Evolutionary conservation across 2,888 invertebrate species (phyloP).

Genomic region (Eristalis pertinax): DNA sequence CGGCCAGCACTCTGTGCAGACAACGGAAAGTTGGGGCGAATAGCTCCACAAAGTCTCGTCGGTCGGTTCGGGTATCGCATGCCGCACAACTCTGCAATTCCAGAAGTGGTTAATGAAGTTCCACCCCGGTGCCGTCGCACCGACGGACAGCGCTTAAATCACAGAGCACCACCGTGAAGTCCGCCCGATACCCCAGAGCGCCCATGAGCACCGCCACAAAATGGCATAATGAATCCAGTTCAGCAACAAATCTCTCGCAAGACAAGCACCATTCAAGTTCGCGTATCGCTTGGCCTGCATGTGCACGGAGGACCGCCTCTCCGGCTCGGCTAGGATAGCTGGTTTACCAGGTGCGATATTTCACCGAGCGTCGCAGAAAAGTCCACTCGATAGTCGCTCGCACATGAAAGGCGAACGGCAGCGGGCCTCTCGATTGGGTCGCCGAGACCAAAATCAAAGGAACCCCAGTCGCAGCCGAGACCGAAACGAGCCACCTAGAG

Average conservation of each 20-base stretch:
- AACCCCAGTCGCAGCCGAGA: neutral
- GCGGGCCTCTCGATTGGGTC: neutral
- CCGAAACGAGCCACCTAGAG: conserved; percentile 24
- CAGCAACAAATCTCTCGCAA: conserved; percentile 66
- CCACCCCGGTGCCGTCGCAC: neutral
- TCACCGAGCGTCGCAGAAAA: conserved; percentile 31
- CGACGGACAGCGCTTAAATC: neutral
- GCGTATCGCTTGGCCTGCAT: conserved; percentile 43
- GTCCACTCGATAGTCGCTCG: conserved; percentile 32
- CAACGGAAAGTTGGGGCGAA: neutral
- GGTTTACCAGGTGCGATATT: conserved; percentile 70
- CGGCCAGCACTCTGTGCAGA: neutral
- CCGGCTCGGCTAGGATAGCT: conserved; percentile 23
- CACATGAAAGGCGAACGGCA: conserved; percentile 10
- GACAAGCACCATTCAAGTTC: conserved; percentile 71
- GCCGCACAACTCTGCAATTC: neutral
- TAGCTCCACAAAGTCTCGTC: neutral
- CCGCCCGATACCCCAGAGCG: neutral
- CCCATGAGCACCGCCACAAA: neutral
- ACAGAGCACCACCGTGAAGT: neutral
- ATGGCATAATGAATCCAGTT: conserved; percentile 62
- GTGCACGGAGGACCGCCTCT: conserved; percentile 4
- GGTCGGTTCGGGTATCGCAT: neutral
- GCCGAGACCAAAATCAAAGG: conserved; percentile 13
- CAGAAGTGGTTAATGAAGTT: neutral